Conservation (phyloP, 1,140 invertebrate genomes). For the Danaus plexippus region DNA sequence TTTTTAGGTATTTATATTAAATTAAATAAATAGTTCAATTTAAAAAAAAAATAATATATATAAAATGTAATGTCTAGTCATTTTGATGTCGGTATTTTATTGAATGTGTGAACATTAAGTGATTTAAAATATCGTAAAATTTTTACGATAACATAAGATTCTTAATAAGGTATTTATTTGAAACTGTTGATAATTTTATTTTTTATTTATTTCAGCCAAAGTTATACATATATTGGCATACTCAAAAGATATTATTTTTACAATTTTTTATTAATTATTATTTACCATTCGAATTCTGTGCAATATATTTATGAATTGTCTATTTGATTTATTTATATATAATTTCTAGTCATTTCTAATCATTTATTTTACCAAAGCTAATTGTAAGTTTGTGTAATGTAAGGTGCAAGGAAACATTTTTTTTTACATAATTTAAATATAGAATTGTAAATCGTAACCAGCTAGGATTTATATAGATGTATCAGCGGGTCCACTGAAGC, state of each 20-base stretch:
- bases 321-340: slow-evolving; percentile 33
- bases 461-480: too few species aligned
- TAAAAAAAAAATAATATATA: too few species aligned
- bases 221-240: background rate
- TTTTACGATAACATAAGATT: slow-evolving; percentile 2
- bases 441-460: too few species aligned
- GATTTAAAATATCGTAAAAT: background rate
- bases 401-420: slow-evolving; percentile 2
- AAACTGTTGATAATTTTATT: slow-evolving; percentile 45
- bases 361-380: slow-evolving; percentile 3
- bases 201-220: slow-evolving; percentile 14
- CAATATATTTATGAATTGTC: slow-evolving; percentile 58
- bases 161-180: slow-evolving; percentile 20
- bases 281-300: slow-evolving; percentile 38
- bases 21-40: too few species aligned
- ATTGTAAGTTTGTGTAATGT: background rate
- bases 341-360: slow-evolving; percentile 32
- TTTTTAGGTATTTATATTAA: too few species aligned
- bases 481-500: too few species aligned
- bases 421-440: background rate
- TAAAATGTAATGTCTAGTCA: too few species aligned
- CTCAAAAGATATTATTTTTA: background rate
- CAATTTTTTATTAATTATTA: background rate
- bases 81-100: slow-evolving; percentile 7
- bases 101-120: too few species aligned